Conservation (phyloP, 2,797 vertebrate genomes). For the Mormyrus proboscirostris region DNA sequence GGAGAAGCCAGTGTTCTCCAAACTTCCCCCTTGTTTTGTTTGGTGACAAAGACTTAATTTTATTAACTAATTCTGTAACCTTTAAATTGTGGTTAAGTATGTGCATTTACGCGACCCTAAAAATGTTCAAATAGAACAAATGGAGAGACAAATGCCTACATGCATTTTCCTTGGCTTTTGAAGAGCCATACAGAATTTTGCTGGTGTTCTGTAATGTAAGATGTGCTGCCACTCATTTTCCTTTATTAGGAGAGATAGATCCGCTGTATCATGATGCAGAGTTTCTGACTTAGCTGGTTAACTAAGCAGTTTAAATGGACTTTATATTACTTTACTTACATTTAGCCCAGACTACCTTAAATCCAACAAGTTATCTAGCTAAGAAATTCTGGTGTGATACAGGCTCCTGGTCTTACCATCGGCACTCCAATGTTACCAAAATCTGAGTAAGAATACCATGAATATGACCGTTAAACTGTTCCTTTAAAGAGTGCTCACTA, state of each 20-base stretch:
- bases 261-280: background rate
- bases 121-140: background rate
- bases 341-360: background rate
- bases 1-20: conserved; percentile 18
- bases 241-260: background rate
- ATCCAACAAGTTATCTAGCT: background rate
- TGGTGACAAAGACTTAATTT: conserved; percentile 16
- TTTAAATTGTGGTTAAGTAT: background rate
- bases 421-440: background rate
- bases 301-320: background rate
- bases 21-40: conserved; percentile 12
- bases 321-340: no score
- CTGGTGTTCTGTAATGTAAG: background rate
- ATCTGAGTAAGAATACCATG: background rate
- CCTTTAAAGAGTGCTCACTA: background rate
- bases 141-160: background rate
- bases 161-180: conserved; percentile 13
- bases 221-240: background rate
- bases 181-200: conserved; percentile 16
- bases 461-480: background rate
- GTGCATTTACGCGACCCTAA: background rate
- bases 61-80: background rate
- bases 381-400: background rate
- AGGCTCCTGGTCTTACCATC: background rate
- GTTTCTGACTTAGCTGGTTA: background rate